Base-by-base conservation (phyloP, 2,797 vertebrate species). In the Semaprochilodus insignis region DNA sequence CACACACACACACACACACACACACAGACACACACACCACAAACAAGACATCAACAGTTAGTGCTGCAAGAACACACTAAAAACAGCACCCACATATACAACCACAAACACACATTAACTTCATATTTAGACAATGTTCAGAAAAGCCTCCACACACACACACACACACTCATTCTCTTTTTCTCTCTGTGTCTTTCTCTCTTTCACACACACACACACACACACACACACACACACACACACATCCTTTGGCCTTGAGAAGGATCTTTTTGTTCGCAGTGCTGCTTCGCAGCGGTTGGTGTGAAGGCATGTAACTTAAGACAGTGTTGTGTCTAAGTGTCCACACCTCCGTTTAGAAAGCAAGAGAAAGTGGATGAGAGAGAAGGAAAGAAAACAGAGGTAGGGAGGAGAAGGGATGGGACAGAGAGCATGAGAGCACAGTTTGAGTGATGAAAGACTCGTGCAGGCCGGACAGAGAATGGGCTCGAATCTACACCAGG, bases 291-390 rank as follows among this genome's bases (percentile, higher is more conserved):
- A 84, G 91, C 85, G 90, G 91, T 89, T 84, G 86, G 83, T 91
- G 85, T 91, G 89, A 83, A 87, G 91, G 87, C 82, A 21, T 87
- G 90, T 79, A 87, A 85, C 87, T 85, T 82, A 85, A 82, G 85
- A 88, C 87, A 84, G 77, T 92, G 92, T 92, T 93, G 91, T 91
- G 92, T 91, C 90, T 92, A 88, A 7, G 25, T 60, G 21, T 69
- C 57, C 27, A 55, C 71, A 63, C 63, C 77, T 69, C 51, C 59
- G 73, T 44, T 73, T 72, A 75, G 31, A 87, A 84, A 63, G 78
- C 40, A 84, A 21, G 82, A 82, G 57, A 74, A 1, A 21, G 19
- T 23, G 34, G 36, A 48, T n/a, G 66, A 27, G 73, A 36, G 73
- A 34, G 8, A 40, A 13, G 48, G 23, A 80, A 40, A 27, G 27